These are phyloP conservation scores for Spongilla lacustris DNA, from an alignment of 37 sponge, comb jelly and placozoan species.

Conservation along the genomic window DNA sequence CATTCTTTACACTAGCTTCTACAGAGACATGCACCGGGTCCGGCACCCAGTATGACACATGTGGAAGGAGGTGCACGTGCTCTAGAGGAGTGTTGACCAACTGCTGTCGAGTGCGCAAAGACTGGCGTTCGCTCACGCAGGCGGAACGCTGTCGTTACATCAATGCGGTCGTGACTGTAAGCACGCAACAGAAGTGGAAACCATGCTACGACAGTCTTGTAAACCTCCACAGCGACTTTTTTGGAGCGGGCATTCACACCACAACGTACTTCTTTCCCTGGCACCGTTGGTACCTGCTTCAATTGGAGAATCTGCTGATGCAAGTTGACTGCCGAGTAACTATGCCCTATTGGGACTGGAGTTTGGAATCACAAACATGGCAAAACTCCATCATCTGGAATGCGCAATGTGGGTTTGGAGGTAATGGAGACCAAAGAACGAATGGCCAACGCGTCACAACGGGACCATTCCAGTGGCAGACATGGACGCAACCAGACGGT, in stretches of 20 bases:
- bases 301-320: slow-evolving; percentile 42
- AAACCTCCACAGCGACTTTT: slow-evolving; percentile 10
- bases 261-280: slow-evolving; percentile 33
- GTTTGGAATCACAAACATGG: slow-evolving; percentile 35
- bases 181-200: slow-evolving; percentile 8
- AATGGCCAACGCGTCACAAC: slow-evolving; percentile 8
- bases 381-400: slow-evolving; percentile 49
- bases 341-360: slow-evolving; percentile 71
- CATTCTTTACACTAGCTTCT: too few species aligned
- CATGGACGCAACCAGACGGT: neutral
- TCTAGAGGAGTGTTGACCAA: slow-evolving; percentile 1
- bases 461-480: slow-evolving; percentile 21
- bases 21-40: slow-evolving; percentile 5
- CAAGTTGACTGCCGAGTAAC: slow-evolving; percentile 42
- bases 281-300: slow-evolving; percentile 58
- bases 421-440: slow-evolving; percentile 18
- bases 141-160: slow-evolving; percentile 41
- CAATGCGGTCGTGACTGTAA: slow-evolving; percentile 4
- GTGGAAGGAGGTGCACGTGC: slow-evolving; percentile 42
- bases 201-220: slow-evolving; percentile 22
- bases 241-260: slow-evolving; percentile 38
- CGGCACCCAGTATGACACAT: slow-evolving; percentile 26
- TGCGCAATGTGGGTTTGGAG: slow-evolving; percentile 31
- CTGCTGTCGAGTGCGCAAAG: slow-evolving; percentile 51
- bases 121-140: slow-evolving; percentile 34